Base-by-base conservation (phyloP, 1,140 invertebrate genomes). In the Drosophila hydei region DNA sequence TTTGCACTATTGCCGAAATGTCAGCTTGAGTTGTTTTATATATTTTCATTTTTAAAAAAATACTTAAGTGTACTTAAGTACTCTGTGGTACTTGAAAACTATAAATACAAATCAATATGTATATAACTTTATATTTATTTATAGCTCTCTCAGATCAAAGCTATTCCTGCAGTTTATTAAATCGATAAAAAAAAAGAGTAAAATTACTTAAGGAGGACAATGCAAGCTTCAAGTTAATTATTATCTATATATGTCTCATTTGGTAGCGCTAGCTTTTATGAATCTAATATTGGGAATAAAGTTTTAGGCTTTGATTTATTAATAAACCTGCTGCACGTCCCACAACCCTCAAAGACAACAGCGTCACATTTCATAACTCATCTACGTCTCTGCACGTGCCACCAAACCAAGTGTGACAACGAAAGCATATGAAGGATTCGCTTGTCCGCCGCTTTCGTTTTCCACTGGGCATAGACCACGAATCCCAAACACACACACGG, bases 371-470 rank as follows among this genome's bases (percentile, higher is more conserved):
- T 47, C 63, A 83, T 84, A 84, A 84, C 68, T 84, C 79, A 84
- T 79, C 76, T 81, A 40, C 60, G 33, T 63, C 63, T 21, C 71
- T 72, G 79, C 50, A 72, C 72, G 79, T 75, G 75, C 72, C 79
- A 67, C 69, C 75, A 75, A 61, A 65, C 75, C 64, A 68, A 72
- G 67, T 84, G 79, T 84, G 79, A 84, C 79, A 76, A 61, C 60
- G 72, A 58, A 72, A 42, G 54, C 60, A 42, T 45, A 58, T 60
- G 56, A 30, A 38, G 79, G 72, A 62, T 51, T 72, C 63, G 58
- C 68, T 51, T 72, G 62, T 52, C 59, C 77, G 68, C 48, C 19
- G 51, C 5, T 45, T 65, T 60, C 63, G 81, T 78, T 79, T 81
- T 77, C 75, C 79, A 72, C 40, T 78, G 60, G 50, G 36, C 62